Evolutionary conservation across 2,888 invertebrate species (phyloP).

Genomic region (Osmoderma eremita): DNA sequence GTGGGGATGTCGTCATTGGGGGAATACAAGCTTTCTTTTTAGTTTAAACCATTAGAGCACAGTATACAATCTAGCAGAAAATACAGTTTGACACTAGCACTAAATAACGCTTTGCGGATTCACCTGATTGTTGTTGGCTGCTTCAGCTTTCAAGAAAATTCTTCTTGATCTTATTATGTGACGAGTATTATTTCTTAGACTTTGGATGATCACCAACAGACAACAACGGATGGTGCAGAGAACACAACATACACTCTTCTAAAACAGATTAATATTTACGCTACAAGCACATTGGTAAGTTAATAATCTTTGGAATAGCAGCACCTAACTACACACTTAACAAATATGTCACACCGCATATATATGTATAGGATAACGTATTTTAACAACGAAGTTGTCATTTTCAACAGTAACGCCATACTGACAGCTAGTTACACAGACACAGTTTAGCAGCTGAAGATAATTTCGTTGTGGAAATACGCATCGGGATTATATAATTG

Average conservation of each 20-base stretch:
- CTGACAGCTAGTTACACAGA: too few relatives aligned
- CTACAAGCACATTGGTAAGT: slow-evolving; percentile 68
- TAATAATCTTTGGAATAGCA: neutral
- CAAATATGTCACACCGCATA: too few relatives aligned
- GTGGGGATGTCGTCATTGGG: neutral
- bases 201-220: slow-evolving; percentile 68
- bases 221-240: slow-evolving; percentile 68
- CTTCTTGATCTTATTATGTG: slow-evolving; percentile 43
- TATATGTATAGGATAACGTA: too few relatives aligned
- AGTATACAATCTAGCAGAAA: slow-evolving; percentile 48
- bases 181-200: slow-evolving; percentile 61
- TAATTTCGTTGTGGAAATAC: too few relatives aligned
- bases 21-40: slow-evolving; percentile 34
- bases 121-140: slow-evolving; percentile 52
- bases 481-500: too few relatives aligned
- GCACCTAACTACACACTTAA: neutral
- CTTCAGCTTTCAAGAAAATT: slow-evolving; percentile 49
- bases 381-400: too few relatives aligned
- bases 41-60: slow-evolving; percentile 12
- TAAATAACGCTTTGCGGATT: slow-evolving; percentile 54
- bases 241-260: slow-evolving; percentile 65
- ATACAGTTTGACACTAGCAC: slow-evolving; percentile 54
- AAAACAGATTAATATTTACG: slow-evolving; percentile 66
- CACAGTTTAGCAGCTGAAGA: too few relatives aligned
- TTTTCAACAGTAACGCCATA: too few relatives aligned